Base-by-base conservation (phyloP, 2,797 vertebrate genomes). In the Pipistrellus nathusii region DNA sequence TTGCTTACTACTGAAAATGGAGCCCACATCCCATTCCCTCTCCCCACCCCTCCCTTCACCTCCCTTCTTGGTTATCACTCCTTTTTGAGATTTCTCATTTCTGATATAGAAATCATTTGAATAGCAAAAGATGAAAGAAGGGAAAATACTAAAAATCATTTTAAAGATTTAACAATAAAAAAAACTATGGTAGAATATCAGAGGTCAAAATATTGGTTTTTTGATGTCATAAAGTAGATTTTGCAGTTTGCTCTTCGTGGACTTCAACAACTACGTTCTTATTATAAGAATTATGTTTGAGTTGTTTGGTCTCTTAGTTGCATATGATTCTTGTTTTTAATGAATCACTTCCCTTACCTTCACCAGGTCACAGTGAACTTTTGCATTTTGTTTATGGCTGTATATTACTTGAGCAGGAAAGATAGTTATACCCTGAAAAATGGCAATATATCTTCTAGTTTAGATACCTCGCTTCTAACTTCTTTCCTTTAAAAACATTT, bases 351-450 rank as follows among this genome's bases (percentile, higher is more conserved):
- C 90, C 80, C 87, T 95, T 66, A 55, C 87, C 80, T 90, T 94
- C 10, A 85, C 11, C 48, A 94, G 95, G 95, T 97, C 96, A 97
- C 77, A 44, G 73, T 95, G 95, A 96, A 96, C 95, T 96, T 94
- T 78, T 94, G 66, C 57, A 68, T 90, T 93, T 88, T 93, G 62
- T 85, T 95, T 76, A 78, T 30, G 77, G 44, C 51, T 78, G 9
- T 94, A 72, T 32, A 88, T 44, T 51, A 75, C 81, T 73, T 73
- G 30, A 82, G 71, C 69, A 87, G 72, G 25, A 77, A 76, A 84
- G 92, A 87, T 13, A 72, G 81, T 87, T 92, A 88, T 20, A 48
- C 27, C 41, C 86, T 73, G 64, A 53, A 82, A n/a, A 44, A 87
- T 17, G 32, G 83, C 72, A 57, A 94, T 95, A 91, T 85, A 95